A percentile compares a stretch with the other conserved stretches of the same genome.
These are phyloP conservation scores for Volucella zonaria DNA, from an alignment of 2,888 invertebrate genomes.

Conservation along the genomic window DNA sequence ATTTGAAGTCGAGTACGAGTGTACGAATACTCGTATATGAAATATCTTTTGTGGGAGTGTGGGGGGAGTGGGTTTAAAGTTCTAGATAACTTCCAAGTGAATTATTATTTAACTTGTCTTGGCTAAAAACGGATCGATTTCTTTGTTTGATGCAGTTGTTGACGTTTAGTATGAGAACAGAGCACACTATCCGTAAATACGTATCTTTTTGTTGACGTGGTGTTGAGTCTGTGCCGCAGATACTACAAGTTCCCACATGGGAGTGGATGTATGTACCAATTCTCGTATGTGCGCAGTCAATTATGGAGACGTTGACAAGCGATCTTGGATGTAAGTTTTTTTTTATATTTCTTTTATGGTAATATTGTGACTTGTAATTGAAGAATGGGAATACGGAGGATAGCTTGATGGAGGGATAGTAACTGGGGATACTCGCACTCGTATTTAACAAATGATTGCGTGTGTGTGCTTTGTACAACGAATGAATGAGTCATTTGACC, in stretches of 20 bases:
- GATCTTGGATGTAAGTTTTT: constrained; percentile 8
- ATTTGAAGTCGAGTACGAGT: not conserved
- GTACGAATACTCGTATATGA: too few relatives aligned
- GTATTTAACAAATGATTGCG: constrained; percentile 14
- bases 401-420: not conserved
- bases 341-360: constrained; percentile 28
- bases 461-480: constrained; percentile 2
- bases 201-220: too few relatives aligned
- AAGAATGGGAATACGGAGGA: not conserved
- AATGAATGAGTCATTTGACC: constrained; percentile 47
- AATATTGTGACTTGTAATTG: constrained; percentile 42
- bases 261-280: not conserved
- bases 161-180: not conserved
- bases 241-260: too few relatives aligned
- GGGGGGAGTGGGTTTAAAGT: not conserved
- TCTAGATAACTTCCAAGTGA: constrained; percentile 16
- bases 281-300: constrained; percentile 13
- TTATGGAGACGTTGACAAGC: constrained; percentile 45
- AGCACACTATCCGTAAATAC: too few relatives aligned
- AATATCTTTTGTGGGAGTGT: too few relatives aligned
- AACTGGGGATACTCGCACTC: not conserved
- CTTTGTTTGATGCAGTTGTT: constrained; percentile 22
- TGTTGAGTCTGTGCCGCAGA: too few relatives aligned
- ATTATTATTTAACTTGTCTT: not conserved
- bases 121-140: constrained; percentile 28